These are phyloP conservation scores for Hirtodrosophila alboralis DNA, from an alignment of 2,888 invertebrate genomes.

Conservation along the genomic window DNA sequence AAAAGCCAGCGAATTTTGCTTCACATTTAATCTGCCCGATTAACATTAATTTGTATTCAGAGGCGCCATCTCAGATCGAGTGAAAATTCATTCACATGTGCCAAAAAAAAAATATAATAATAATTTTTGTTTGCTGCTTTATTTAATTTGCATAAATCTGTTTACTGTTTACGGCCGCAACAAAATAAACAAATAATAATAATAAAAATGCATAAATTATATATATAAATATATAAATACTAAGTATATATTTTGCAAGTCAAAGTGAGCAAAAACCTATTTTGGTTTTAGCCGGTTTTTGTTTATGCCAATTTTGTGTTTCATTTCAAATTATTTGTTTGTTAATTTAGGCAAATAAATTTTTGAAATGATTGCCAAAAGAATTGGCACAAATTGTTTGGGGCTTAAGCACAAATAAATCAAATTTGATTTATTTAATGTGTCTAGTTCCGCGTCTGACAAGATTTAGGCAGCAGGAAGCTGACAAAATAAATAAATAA, in stretches of 20 bases:
- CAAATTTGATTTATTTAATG: slow-evolving; percentile 40
- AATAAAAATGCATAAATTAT: slow-evolving; percentile 51
- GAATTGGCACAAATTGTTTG: slow-evolving; percentile 47
- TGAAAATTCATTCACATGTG: slow-evolving; percentile 52
- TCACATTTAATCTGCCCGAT: background rate
- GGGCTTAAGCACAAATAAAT: slow-evolving; percentile 38
- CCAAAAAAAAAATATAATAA: slow-evolving; percentile 28
- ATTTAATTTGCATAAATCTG: slow-evolving; percentile 55
- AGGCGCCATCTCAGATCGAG: slow-evolving; percentile 42
- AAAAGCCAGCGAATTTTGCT: background rate
- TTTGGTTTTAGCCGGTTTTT: slow-evolving; percentile 40
- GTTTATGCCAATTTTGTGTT: too few species aligned
- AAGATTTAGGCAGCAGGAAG: slow-evolving; percentile 39
- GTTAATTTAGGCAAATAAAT: slow-evolving; percentile 24
- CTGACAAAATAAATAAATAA: slow-evolving; percentile 8
- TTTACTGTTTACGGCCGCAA: slow-evolving; percentile 42
- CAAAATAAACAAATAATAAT: slow-evolving; percentile 35
- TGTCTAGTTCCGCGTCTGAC: slow-evolving; percentile 43
- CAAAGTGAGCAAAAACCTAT: slow-evolving; percentile 9
- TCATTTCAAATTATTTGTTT: background rate
- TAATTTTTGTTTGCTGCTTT: slow-evolving; percentile 34
- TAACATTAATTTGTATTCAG: slow-evolving; percentile 49
- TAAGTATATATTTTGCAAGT: slow-evolving; percentile 7
- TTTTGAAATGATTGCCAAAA: slow-evolving; percentile 18
- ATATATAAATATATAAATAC: slow-evolving; percentile 2